A percentile compares a stretch with the other conserved stretches of the same genome.
phyloP scores from a whole-genome alignment of 2,797 vertebrate species.

The Ambastaia sidthimunki region DNA sequence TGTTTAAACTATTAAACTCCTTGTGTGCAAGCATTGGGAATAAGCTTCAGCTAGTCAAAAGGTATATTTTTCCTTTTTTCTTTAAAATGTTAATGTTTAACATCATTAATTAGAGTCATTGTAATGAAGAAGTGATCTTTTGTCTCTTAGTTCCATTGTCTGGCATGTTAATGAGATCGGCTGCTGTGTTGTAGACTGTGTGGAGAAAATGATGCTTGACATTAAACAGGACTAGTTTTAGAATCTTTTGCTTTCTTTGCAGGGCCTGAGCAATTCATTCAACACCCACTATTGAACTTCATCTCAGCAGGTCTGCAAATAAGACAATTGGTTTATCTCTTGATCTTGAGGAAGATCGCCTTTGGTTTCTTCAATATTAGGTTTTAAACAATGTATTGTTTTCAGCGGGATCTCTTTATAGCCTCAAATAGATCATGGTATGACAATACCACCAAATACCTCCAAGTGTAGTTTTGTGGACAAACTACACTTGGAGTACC shows the following conservation, averaged over 20 bases:
- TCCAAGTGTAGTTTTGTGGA: too few relatives aligned
- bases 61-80: constrained; percentile 56
- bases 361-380: too few relatives aligned
- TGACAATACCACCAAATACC: not conserved
- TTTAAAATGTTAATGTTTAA: constrained; percentile 55
- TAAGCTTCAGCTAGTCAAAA: constrained; percentile 54
- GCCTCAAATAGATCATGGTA: not conserved
- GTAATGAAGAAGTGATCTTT: constrained; percentile 62
- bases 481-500: too few relatives aligned
- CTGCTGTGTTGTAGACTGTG: constrained; percentile 58
- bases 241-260: constrained; percentile 47
- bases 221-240: constrained; percentile 75
- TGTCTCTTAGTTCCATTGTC: constrained; percentile 55
- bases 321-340: constrained; percentile 49
- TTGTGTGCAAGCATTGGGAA: constrained; percentile 54
- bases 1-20: constrained; percentile 71
- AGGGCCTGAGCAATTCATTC: constrained; percentile 44
- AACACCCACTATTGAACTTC: constrained; percentile 41
- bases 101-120: constrained; percentile 65
- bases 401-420: not conserved
- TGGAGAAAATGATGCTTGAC: constrained; percentile 75
- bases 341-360: not conserved
- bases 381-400: too few relatives aligned
- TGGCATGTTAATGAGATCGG: constrained; percentile 63
- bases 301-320: constrained; percentile 2